Conservation (phyloP, 2,797 vertebrate species). For the Rhadinocentrus ornatus region DNA sequence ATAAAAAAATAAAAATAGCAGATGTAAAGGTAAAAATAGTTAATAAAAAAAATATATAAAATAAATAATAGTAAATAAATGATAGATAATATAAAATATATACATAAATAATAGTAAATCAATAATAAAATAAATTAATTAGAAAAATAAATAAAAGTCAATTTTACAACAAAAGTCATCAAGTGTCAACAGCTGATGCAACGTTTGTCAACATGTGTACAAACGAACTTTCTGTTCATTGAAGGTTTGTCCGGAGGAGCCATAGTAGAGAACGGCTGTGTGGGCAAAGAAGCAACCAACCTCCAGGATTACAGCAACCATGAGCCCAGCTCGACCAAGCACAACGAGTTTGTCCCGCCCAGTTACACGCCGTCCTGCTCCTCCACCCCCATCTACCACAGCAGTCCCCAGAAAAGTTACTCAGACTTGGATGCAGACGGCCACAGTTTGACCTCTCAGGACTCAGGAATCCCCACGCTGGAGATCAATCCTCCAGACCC, state of each 20-base stretch:
- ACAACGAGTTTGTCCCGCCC: conserved; percentile 43
- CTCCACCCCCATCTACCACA: conserved; percentile 54
- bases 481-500: conserved; percentile 91
- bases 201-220: background rate
- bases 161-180: too few relatives aligned
- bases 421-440: conserved; percentile 77
- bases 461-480: conserved; percentile 93
- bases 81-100: too few relatives aligned
- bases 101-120: too few relatives aligned
- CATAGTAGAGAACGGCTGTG: conserved; percentile 68
- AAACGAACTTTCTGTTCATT: background rate
- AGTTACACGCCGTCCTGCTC: conserved; percentile 63
- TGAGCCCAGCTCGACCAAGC: conserved; percentile 29
- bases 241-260: conserved; percentile 58
- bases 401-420: conserved; percentile 58
- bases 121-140: too few relatives aligned
- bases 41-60: too few relatives aligned
- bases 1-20: too few relatives aligned
- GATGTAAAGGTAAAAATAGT: too few relatives aligned
- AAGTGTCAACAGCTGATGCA: background rate
- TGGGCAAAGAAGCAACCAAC: conserved; percentile 29
- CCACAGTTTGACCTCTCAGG: conserved; percentile 87
- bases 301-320: conserved; percentile 60
- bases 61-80: too few relatives aligned
- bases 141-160: too few relatives aligned